Base-by-base conservation (phyloP, 2,113 vertebrate genomes). In the Brachirus orientalis region DNA sequence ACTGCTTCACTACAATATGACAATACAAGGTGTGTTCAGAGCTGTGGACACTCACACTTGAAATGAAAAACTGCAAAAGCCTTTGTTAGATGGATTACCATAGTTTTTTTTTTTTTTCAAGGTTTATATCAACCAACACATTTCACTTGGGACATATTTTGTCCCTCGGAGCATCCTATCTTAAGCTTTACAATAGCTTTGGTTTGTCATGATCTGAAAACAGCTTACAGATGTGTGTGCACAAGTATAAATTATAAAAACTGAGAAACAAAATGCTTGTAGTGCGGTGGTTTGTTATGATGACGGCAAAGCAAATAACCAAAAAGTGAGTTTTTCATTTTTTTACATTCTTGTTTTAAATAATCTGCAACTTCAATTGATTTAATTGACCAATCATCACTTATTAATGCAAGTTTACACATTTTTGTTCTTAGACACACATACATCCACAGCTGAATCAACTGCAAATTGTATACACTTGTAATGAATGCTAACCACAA, bases 121-220 rank as follows among this genome's bases (percentile, higher is more conserved):
- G 11, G 14, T 40, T 77, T 8, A 41, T 54, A 48, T 72, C 68
- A 66, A 72, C 38, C 10, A 46, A 44, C 70, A 54, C 69, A 63
- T 55, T 75, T n/a, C 53, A 46, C 50, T 44, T 51, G 8, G 46
- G 20, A 57, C 20, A 50, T 59, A 40, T n/a, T n/a, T n/a, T n/a
- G n/a, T n/a, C n/a, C n/a, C n/a, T n/a, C n/a, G n/a, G 36, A 57
- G 50, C 50, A 68, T 38, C 14, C 4, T 43, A 10, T 51, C 54
- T 48, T 50, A 28, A n/a, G 37, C 7, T 37, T 19, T 51, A 17
- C 20, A 37, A 55, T 17, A 56, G 22, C 48, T 69, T 66, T 18
- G 48, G 38, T 40, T 43, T 33, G 40, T 50, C 48, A 59, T 43
- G 7, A 65, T 51, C 17, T 19, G 13, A 76, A 55, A 11, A 65